A percentile compares a stretch with the other conserved stretches of the same genome.
phyloP scores from a whole-genome alignment of 2,888 invertebrate species.

The Pseudeuparius sepicola region DNA sequence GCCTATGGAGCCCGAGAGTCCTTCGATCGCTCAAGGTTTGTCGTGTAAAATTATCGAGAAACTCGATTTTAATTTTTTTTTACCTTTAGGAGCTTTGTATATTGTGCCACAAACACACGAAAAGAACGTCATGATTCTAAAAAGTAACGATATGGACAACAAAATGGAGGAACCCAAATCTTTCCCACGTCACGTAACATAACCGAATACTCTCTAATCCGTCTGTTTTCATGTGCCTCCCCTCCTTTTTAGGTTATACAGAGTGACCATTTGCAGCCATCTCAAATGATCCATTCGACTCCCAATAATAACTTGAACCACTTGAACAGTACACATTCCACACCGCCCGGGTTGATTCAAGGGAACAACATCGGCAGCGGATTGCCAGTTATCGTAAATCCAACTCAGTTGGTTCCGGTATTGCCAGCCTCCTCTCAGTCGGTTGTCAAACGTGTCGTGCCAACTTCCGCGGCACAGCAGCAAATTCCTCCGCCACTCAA shows the following conservation, averaged over 20 bases:
- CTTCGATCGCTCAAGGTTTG: conserved; percentile 23
- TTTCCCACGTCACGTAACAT: conserved; percentile 32
- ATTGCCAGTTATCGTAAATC: conserved; percentile 68
- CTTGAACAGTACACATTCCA: conserved; percentile 31
- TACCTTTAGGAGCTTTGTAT: conserved; percentile 35
- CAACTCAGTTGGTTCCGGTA: conserved; percentile 68
- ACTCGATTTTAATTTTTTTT: too few relatives aligned
- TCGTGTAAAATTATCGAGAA: too few relatives aligned
- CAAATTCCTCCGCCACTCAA: conserved; percentile 31
- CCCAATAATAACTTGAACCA: conserved; percentile 25
- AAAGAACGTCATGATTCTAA: conserved; percentile 56
- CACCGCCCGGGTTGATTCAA: conserved; percentile 39
- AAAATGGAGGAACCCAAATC: conserved; percentile 29
- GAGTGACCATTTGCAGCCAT: conserved; percentile 32
- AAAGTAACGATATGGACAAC: conserved; percentile 46
- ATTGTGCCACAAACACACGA: conserved; percentile 42
- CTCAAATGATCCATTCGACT: conserved; percentile 30
- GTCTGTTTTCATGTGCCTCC: too few relatives aligned
- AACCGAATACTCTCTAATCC: background rate
- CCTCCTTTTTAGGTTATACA: conserved; percentile 33
- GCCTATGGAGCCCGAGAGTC: conserved; percentile 26
- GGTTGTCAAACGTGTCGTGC: conserved; percentile 34
- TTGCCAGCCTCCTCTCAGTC: conserved; percentile 44
- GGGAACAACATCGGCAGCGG: conserved; percentile 28
- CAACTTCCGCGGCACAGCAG: conserved; percentile 28